Evolutionary conservation across 2,888 invertebrate species (phyloP), one percentile per base, ranked within the genome.

Genomic region (Ectemnius continuus): DNA sequence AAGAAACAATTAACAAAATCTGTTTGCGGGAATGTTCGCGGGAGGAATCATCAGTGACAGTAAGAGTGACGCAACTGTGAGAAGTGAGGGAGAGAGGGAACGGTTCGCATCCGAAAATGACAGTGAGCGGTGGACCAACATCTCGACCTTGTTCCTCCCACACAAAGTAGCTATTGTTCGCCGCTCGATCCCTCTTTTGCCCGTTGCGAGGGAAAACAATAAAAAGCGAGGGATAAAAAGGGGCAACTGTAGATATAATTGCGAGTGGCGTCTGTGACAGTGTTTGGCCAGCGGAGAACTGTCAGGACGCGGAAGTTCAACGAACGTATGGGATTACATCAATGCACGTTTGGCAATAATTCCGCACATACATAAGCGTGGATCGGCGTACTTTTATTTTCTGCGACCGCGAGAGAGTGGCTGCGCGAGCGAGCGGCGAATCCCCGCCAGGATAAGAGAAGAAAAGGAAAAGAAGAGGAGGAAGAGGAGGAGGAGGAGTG

Each of bases 31-130:
- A 79, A 79, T 71, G 76, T 67, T 79, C 73, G 74, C 76, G 63
- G 28, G 60, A 47, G 26, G 74, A 69, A 62, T 52, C 52, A 16
- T 14, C 68, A 73, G 78, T 64, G 76, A 71, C 67, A 52, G 59
- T 23, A 48, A 58, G 64, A 70, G 65, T 78, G 80, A 76, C 70
- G 81, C 78, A 76, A 81, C 67, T 58, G 57, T 72, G 59, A 28
- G 47, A 52, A 26, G 57, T 45, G 67, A 65, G 48, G 60, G 8
- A 11, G 36, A 56, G 18, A 13, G 48, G 45, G 26, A 23, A 48
- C 18, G 58, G 23, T 48, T 14, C 36, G 48, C 46, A n/a, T 13
- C 57, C 57, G 47, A 61, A 70, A 66, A 61, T 61, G 56, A 61
- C 56, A 45, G 70, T 65, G 65, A 62, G 47, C 62, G 36, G 46